A percentile compares a stretch with the other conserved stretches of the same genome.
These are phyloP conservation scores for Pogona vitticeps DNA, from an alignment of 2,113 vertebrate genomes.

Conservation along the genomic window DNA sequence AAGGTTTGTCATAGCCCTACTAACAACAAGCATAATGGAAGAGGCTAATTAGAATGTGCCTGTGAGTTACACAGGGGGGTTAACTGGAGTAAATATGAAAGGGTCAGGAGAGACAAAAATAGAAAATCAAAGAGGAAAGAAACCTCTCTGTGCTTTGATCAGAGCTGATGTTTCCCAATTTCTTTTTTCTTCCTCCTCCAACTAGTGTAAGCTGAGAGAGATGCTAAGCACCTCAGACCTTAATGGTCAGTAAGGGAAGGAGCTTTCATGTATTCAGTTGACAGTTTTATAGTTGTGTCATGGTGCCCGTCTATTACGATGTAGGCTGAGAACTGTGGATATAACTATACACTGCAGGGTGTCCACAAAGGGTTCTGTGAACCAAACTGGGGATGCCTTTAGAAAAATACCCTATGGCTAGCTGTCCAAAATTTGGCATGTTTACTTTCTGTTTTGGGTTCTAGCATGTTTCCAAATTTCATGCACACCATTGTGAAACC, in stretches of 20 bases:
- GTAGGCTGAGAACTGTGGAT: too few relatives aligned
- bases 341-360: background rate
- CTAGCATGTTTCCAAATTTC: too few relatives aligned
- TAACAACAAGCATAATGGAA: constrained; percentile 55
- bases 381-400: too few relatives aligned
- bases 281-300: background rate
- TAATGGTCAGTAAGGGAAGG: background rate
- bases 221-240: background rate
- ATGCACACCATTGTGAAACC: too few relatives aligned
- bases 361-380: too few relatives aligned
- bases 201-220: background rate
- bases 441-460: too few relatives aligned
- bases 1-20: constrained; percentile 54
- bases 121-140: constrained; percentile 36
- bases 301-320: background rate
- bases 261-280: background rate
- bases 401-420: too few relatives aligned
- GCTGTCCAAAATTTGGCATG: too few relatives aligned
- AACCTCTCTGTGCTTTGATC: constrained; percentile 13
- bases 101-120: constrained; percentile 30
- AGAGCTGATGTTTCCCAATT: background rate
- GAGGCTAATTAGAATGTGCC: constrained; percentile 65
- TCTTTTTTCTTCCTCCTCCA: background rate
- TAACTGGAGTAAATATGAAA: constrained; percentile 56
- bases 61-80: constrained; percentile 48